Evolutionary conservation across 2,113 vertebrate genomes (phyloP).

Genomic region (Merops nubicus): DNA sequence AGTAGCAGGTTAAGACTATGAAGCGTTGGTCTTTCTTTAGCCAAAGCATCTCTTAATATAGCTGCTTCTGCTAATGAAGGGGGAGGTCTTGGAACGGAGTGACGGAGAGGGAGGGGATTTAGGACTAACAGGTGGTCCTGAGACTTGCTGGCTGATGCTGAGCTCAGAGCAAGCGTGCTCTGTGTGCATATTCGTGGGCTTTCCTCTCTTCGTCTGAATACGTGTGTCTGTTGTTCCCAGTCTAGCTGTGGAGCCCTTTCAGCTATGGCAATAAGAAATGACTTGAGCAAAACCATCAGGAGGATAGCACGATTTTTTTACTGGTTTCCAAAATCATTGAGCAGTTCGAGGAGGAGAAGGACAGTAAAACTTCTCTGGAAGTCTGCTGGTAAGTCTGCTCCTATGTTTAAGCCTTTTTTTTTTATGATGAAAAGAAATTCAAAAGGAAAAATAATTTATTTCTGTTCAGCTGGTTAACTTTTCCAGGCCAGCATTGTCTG

Average conservation of each 20-base stretch:
- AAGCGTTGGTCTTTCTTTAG: constrained; percentile 64
- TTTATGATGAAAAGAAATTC: neutral
- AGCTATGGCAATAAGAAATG: constrained; percentile 68
- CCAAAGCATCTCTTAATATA: constrained; percentile 72
- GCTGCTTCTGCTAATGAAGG: constrained; percentile 47
- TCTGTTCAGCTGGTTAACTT: neutral
- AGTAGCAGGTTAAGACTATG: constrained; percentile 32
- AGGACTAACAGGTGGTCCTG: constrained; percentile 75
- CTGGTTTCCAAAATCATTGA: constrained; percentile 72
- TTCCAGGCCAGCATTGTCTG: neutral
- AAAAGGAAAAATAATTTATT: neutral
- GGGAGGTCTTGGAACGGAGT: constrained; percentile 48
- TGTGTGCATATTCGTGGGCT: neutral
- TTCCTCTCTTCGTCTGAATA: neutral
- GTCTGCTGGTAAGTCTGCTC: constrained; percentile 59
- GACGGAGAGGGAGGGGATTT: constrained; percentile 73
- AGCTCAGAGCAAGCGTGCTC: constrained; percentile 53
- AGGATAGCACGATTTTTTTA: constrained; percentile 69
- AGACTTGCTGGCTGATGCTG: constrained; percentile 59
- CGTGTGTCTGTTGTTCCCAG: neutral
- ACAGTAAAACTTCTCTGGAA: constrained; percentile 72
- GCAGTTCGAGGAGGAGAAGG: constrained; percentile 50
- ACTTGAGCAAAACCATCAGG: constrained; percentile 74
- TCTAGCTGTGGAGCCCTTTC: neutral
- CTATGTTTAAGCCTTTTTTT: neutral